Base-by-base conservation (phyloP, 2,797 vertebrate genomes). In the Brotula barbata region DNA sequence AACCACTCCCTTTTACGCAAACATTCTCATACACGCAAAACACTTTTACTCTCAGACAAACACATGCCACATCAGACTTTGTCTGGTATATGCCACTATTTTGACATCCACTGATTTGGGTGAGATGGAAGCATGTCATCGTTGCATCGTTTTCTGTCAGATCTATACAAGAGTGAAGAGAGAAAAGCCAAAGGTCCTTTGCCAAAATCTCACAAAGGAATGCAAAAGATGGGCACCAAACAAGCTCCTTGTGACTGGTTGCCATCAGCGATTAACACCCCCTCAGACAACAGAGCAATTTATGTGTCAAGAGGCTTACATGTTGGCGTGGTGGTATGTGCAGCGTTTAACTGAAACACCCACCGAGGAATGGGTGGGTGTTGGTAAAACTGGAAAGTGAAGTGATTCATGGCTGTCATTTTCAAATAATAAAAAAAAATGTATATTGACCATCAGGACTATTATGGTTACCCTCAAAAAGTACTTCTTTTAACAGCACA, bases 131-230 rank as follows among this genome's bases (percentile, higher is more conserved):
- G 50, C 16, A 1, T 68, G 58, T 83, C 75, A 41, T 76, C 57
- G 22, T 77, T 64, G 72, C 45, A 15, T 70, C 60, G 57, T 64
- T 31, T 69, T 68, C 41, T n/a, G 3, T 37, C 22, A 22, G 33
- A 70, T 76, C 68, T 43, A 25, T 46, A 42, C 25, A 19, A 76
- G 52, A 44, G 77, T 52, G 76, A 84, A 23, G 68, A 83, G 25
- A 64, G 73, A 73, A 22, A 70, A 73, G 57, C 42, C 53, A 74
- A 69, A 62, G 64, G 42, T 72, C 57, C 49, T 20, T 52, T 43
- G 75, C 77, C 85, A 83, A 82, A 83, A 39, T 1, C 71, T 22
- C 59, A 20, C 71, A 45, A 51, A 71, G 80, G 84, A 87, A 84
- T 87, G 81, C 64, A 74, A n/a, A 53, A 46, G 49, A 21, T 21